Evolutionary conservation across 2,797 vertebrate species (phyloP), one percentile per base, ranked within the genome.

Genomic region (Semaprochilodus insignis): DNA sequence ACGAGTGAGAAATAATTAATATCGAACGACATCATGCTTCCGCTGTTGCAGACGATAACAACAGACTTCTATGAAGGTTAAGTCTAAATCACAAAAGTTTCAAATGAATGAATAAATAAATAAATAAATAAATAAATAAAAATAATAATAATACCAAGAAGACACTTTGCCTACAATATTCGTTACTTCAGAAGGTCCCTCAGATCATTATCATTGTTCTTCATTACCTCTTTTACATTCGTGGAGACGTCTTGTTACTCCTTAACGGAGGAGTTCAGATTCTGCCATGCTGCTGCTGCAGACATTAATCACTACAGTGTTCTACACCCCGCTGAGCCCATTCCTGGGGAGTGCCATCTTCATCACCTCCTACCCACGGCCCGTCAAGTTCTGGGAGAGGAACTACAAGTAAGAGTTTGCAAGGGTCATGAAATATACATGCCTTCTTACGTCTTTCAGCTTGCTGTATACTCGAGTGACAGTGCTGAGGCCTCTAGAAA

Each of bases 311-410:
- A 95, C 98, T 73, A 96, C 97, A 0, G 54, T 98, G 82, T 97
- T 99, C 91, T 99, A 99, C 90, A 96, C 96, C 0, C 98, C 98
- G 0, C 88, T 99, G 88, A 97, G 97, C 87, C 98, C 98, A 0
- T 99, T 99, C 90, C 96, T 99, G 23, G 98, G 98, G 48, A 99
- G 98, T 0, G 98, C 98, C 90, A 97, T 99, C 90, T 99, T 99
- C 89, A 96, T 99, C 65, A 96, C 96, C 1, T 99, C 98, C 0
- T 99, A 99, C 0, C 97, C 95, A 17, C 95, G 98, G 74, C 97
- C 98, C 0, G 86, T 99, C 87, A 98, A 97, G 90, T 99, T 99
- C 94, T 99, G 98, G 98, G 98, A 99, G 90, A 95, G 97, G 85
- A 97, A 97, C 91, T 99, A 99, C 94, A 99, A 98, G 98, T 99